phyloP scores from a whole-genome alignment of 1,140 invertebrate species.

The Arctopsyche grandis region DNA sequence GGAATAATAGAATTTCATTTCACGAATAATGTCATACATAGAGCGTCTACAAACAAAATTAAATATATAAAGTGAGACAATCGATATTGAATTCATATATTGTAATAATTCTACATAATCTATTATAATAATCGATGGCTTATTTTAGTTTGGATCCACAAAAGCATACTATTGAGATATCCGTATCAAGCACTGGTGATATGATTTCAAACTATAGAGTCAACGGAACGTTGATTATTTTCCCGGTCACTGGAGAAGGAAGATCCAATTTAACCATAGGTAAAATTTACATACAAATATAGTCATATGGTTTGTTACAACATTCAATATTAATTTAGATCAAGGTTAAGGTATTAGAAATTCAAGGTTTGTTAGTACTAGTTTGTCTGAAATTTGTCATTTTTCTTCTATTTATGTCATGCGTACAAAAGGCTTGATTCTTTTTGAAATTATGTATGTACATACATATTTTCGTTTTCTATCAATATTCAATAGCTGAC shows the following conservation, averaged over 20 bases:
- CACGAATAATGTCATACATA: conserved; percentile 58
- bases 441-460: too few species aligned
- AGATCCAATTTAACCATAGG: conserved; percentile 61
- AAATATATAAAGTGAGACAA: conserved; percentile 57
- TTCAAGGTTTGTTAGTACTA: too few species aligned
- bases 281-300: conserved; percentile 53
- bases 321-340: too few species aligned
- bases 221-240: conserved; percentile 58
- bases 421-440: not conserved
- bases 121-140: conserved; percentile 37
- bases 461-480: too few species aligned
- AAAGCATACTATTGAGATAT: conserved; percentile 51
- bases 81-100: not conserved
- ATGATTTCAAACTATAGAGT: conserved; percentile 59
- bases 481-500: too few species aligned
- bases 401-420: too few species aligned
- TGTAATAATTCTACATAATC: not conserved
- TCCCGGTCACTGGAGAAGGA: conserved; percentile 60
- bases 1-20: conserved; percentile 58
- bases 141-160: conserved; percentile 54
- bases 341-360: too few species aligned
- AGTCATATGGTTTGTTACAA: too few species aligned
- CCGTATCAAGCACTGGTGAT: conserved; percentile 57
- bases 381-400: too few species aligned
- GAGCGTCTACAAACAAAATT: conserved; percentile 57